Percentiles rank a stretch among this genome's conserved stretches.
phyloP scores from a whole-genome alignment of 2,888 invertebrate genomes.

The Tyria jacobaeae region DNA sequence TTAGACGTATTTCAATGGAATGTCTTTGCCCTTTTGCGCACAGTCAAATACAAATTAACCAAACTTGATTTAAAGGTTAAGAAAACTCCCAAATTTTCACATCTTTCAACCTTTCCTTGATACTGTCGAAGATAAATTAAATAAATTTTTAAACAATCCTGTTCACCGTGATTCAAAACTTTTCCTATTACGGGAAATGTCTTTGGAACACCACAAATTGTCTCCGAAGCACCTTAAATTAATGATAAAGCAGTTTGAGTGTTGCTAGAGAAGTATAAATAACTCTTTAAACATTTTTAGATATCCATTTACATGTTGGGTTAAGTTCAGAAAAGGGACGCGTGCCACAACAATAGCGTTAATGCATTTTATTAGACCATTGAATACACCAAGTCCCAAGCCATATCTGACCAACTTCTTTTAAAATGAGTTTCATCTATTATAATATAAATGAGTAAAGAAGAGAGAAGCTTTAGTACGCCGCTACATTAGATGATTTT shows the following conservation, averaged over 20 bases:
- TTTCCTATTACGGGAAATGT: constrained; percentile 48
- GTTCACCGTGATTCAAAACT: constrained; percentile 29
- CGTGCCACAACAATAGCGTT: neutral
- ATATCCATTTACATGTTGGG: constrained; percentile 20
- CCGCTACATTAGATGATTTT: too few relatives aligned
- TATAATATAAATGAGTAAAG: too few relatives aligned
- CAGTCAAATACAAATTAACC: constrained; percentile 17
- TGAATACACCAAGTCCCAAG: neutral
- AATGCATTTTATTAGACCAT: too few relatives aligned
- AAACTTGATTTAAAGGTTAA: constrained; percentile 11
- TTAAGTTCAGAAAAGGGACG: neutral
- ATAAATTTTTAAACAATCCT: constrained; percentile 33
- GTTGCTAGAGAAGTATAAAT: constrained; percentile 34
- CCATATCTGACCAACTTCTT: neutral
- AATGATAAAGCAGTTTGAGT: constrained; percentile 44
- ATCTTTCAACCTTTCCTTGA: constrained; percentile 13
- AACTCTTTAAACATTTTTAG: constrained; percentile 39
- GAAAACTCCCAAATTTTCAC: constrained; percentile 18
- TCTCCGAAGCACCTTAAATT: constrained; percentile 39
- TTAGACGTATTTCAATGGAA: constrained; percentile 4
- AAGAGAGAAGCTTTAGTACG: too few relatives aligned
- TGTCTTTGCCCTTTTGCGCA: constrained; percentile 7
- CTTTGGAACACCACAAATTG: constrained; percentile 38
- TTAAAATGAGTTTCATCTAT: neutral
- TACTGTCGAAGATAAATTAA: constrained; percentile 32